These are phyloP conservation scores for Pandemis heparana DNA, from an alignment of 2,888 invertebrate species.

Conservation along the genomic window DNA sequence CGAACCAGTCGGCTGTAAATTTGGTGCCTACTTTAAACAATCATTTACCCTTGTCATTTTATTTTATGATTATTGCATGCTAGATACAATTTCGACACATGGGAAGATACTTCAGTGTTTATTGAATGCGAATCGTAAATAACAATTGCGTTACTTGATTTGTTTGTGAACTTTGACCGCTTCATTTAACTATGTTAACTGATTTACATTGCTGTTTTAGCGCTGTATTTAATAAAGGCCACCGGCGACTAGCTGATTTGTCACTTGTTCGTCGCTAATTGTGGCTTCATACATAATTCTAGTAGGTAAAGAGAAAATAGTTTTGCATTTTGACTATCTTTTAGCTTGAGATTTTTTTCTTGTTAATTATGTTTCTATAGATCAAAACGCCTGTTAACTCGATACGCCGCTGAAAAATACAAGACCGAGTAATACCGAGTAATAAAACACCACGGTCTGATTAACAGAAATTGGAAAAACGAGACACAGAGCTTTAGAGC, in stretches of 20 bases:
- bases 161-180: slow-evolving; percentile 6
- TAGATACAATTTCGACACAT: background rate
- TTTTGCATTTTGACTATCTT: too few species aligned
- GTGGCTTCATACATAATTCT: background rate
- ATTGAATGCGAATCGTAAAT: slow-evolving; percentile 15
- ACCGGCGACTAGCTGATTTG: background rate
- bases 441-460: too few species aligned
- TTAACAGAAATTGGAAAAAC: too few species aligned
- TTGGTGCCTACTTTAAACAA: background rate
- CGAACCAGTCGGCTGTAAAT: background rate
- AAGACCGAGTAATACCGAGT: too few species aligned
- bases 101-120: background rate
- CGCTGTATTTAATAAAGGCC: background rate
- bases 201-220: background rate
- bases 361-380: too few species aligned
- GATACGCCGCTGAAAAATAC: too few species aligned
- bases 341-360: too few species aligned
- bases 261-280: background rate
- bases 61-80: background rate
- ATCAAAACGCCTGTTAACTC: too few species aligned
- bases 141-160: slow-evolving; percentile 20
- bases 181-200: slow-evolving; percentile 2
- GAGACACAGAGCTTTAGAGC: too few species aligned
- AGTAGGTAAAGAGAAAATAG: too few species aligned
- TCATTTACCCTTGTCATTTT: background rate